Base-by-base conservation (phyloP, 1,140 invertebrate genomes). In the Penaeus chinensis region DNA sequence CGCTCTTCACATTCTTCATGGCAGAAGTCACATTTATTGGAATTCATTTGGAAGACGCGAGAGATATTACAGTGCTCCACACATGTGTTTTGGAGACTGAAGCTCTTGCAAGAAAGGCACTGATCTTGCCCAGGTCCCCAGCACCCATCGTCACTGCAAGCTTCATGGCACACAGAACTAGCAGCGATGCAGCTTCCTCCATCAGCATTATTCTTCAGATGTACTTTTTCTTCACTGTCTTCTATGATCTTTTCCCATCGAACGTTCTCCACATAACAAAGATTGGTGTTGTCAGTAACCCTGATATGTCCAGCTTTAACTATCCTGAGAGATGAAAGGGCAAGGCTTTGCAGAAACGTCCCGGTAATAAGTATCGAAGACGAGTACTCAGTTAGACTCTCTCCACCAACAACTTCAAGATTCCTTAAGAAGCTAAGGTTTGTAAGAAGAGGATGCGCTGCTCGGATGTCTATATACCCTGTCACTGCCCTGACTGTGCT, bases 381-480 rank as follows among this genome's bases (percentile, higher is more conserved):
- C 37, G 37, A 42, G 37, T 42, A 3, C 4, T 42, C 37, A 96
- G 96, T 11, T 7, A 97, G 92, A 87, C 95, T 94, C 69, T 98
- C 94, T 1, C 98, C 98, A 69, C 97, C 96, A 89, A 99, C 99
- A 0, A 96, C 93, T 92, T 99, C 96, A 74, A 99, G 93, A 92
- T 98, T 99, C 60, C 96, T 94, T 91, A 99, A 98, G 91, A 97
- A 99, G 0, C 96, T 96, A 0, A 99, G 93, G 92, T 97, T 97
- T 77, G 94, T 96, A 91, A 99, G 98, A 85, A 96, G 95, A 8
- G 93, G 91, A 92, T 98, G 95, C 66, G 94, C 94, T 0, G 96
- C 97, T 92, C 99, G 97, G 76, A 99, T 96, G 89, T 97, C 96
- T 10, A 99, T 92, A 91, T 94, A 98, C 0, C 97, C 98, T 0